Conservation (phyloP, 2,888 invertebrate species). For the Choristoneura rosaceana region DNA sequence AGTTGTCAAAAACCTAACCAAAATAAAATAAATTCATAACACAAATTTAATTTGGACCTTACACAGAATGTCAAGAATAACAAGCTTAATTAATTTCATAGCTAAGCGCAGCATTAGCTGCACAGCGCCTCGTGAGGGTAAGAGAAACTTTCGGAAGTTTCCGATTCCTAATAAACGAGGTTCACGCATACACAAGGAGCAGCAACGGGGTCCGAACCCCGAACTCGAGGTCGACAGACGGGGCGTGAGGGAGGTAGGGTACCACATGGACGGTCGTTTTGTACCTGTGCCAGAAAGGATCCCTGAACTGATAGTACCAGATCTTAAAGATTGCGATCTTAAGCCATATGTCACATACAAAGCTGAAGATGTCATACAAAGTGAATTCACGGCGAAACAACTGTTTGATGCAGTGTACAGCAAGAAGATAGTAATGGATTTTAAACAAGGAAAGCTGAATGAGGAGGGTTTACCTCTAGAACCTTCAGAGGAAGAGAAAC, state of each 20-base stretch:
- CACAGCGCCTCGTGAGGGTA: conserved; percentile 84
- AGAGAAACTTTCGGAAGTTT: conserved; percentile 94
- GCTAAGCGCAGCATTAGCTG: conserved; percentile 71
- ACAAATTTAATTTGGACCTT: conserved; percentile 23
- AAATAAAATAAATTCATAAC: conserved; percentile 36
- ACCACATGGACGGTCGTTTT: conserved; percentile 82
- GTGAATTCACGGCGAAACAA: conserved; percentile 93
- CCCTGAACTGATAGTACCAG: conserved; percentile 96
- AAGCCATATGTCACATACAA: conserved; percentile 98
- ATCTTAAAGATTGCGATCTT: conserved; percentile 92
- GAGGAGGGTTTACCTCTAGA: conserved; percentile 88
- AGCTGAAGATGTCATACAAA: conserved; percentile 89
- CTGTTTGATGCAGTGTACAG: conserved; percentile 93
- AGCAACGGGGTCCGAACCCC: conserved; percentile 85
- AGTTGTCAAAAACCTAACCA: conserved; percentile 48
- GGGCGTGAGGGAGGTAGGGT: conserved; percentile 89
- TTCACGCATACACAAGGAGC: conserved; percentile 86
- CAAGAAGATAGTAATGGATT: conserved; percentile 91
- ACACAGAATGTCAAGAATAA: conserved; percentile 69
- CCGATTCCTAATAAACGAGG: conserved; percentile 91
- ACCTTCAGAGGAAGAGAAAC: conserved; percentile 89
- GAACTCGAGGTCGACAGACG: conserved; percentile 89
- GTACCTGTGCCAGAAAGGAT: conserved; percentile 93
- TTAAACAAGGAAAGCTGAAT: conserved; percentile 88
- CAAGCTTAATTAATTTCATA: conserved; percentile 64